These are phyloP conservation scores for Percina caprodes DNA, from an alignment of 2,113 vertebrate species.

Conservation along the genomic window DNA sequence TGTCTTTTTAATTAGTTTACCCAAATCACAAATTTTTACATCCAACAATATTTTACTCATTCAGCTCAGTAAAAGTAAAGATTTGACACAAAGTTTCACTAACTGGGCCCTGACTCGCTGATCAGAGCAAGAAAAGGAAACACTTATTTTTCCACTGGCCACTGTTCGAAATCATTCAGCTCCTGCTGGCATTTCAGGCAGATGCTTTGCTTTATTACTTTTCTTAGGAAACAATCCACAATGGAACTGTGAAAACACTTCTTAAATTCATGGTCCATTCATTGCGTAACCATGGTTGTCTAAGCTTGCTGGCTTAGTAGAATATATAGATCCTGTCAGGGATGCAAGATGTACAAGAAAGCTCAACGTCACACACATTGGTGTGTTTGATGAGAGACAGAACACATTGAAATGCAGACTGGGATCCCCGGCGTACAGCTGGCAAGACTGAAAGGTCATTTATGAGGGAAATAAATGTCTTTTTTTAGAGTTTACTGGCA, in stretches of 20 bases:
- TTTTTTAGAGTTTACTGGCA: not conserved
- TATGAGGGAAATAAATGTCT: not conserved
- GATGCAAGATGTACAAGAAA: constrained; percentile 2
- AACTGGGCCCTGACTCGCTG: not conserved
- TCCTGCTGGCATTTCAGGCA: constrained; percentile 35
- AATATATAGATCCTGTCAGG: constrained; percentile 13
- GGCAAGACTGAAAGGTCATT: not conserved
- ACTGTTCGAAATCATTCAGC: constrained; percentile 26
- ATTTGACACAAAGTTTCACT: not conserved
- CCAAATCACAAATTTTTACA: not conserved
- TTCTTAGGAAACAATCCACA: constrained; percentile 49
- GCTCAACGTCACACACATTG: not conserved
- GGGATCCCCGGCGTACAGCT: not conserved
- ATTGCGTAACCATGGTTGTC: constrained; percentile 10
- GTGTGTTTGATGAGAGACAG: constrained; percentile 23
- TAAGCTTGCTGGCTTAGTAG: not conserved
- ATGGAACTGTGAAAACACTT: constrained; percentile 8
- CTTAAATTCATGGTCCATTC: constrained; percentile 18
- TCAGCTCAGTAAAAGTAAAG: not conserved
- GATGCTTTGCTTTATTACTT: constrained; percentile 48
- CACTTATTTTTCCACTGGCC: constrained; percentile 51
- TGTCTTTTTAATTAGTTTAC: not conserved
- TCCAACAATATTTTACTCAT: not conserved
- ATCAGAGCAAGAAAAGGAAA: constrained; percentile 24
- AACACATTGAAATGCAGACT: constrained; percentile 1